These are phyloP conservation scores for Turritopsis rubra DNA, from an alignment of 30 jellyfish, hydroid and myxozoan species.

Conservation along the genomic window DNA sequence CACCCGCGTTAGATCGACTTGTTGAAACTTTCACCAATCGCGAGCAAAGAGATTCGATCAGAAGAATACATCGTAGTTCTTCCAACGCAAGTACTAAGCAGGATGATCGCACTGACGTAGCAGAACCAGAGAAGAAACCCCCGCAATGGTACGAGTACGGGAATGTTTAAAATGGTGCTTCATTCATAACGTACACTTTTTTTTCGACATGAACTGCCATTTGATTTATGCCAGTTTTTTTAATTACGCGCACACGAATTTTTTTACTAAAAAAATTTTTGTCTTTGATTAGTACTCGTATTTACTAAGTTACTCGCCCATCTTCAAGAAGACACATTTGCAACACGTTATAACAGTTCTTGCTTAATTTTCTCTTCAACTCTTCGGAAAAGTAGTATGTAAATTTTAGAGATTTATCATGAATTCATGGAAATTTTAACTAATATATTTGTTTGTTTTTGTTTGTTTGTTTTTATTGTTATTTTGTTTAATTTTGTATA, in stretches of 20 bases:
- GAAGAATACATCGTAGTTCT: background rate
- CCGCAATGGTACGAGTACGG: conserved; percentile 88
- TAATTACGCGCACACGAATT: background rate
- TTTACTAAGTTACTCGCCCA: background rate
- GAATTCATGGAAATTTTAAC: too few relatives aligned
- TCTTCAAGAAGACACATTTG: background rate
- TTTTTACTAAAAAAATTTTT: background rate
- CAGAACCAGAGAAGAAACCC: conserved; percentile 24
- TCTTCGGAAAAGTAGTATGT: too few relatives aligned
- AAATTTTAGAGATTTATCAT: background rate
- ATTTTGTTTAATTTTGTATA: background rate
- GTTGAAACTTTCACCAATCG: background rate
- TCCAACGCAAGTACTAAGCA: background rate
- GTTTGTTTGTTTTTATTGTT: background rate
- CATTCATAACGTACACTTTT: background rate
- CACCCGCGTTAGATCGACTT: background rate
- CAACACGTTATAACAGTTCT: background rate
- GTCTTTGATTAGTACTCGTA: background rate
- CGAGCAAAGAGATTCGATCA: background rate
- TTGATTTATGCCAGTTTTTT: background rate
- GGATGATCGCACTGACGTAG: background rate
- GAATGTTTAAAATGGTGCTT: conserved; percentile 24
- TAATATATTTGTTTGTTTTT: background rate
- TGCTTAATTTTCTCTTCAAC: background rate
- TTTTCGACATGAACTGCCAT: background rate